Base-by-base conservation (phyloP, 2,888 invertebrate species). In the Amphiduros pacificus region DNA sequence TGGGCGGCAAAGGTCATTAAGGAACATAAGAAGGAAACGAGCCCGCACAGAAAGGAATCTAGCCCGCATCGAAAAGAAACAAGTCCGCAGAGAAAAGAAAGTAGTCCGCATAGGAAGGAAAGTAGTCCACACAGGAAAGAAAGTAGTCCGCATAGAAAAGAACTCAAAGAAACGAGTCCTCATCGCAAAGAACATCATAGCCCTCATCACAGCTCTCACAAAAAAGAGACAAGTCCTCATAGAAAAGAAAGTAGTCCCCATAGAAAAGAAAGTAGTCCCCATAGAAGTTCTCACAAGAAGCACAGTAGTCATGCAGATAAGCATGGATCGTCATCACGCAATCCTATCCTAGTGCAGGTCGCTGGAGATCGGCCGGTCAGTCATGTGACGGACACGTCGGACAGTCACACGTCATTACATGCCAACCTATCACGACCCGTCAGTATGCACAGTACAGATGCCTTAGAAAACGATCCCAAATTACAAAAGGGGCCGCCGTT, bases 1-100 rank as follows among this genome's bases (percentile, higher is more conserved):
- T 48, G 32, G 51, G 55, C 36, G 55, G 55, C 36, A 36, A 40
- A 55, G 55, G 41, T 41, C 17, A 55, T 55, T 22, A 44, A 58
- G 27, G 29, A 32, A 29, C 28, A 44, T n/a, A 36, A 50, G 24
- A 24, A 49, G 27, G 48, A 27, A 31, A 44, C 44, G n/a, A 44
- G 44, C n/a, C n/a, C 44, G 22, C 44, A n/a, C n/a, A n/a, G n/a
- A n/a, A n/a, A n/a, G n/a, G n/a, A n/a, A n/a, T n/a, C n/a, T n/a
- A n/a, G n/a, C n/a, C n/a, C n/a, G n/a, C n/a, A n/a, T n/a, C n/a
- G n/a, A n/a, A n/a, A n/a, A n/a, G n/a, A n/a, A n/a, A n/a, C n/a
- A n/a, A n/a, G n/a, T n/a, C n/a, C n/a, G n/a, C n/a, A n/a, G n/a
- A n/a, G n/a, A n/a, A n/a, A n/a, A n/a, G n/a, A n/a, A n/a, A n/a